phyloP scores from a whole-genome alignment of 2,797 vertebrate species.

The Lophius americanus region DNA sequence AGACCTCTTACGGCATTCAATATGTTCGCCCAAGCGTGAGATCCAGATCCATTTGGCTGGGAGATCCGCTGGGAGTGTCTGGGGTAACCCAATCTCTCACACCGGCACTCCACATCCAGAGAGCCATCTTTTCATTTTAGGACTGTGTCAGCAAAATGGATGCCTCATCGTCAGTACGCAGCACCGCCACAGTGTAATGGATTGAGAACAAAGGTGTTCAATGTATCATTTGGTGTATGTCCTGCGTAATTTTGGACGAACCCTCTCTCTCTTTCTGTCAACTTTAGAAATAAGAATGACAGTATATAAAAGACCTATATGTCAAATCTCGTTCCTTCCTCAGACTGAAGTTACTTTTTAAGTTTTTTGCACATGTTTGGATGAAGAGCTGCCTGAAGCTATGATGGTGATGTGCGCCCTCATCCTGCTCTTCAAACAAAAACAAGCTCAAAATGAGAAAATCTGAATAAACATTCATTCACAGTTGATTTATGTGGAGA shows the following conservation, averaged over 20 bases:
- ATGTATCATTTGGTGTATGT: constrained; percentile 23
- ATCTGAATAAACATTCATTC: constrained; percentile 13
- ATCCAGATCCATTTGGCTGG: constrained; percentile 83
- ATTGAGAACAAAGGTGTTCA: constrained; percentile 19
- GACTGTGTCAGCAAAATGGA: constrained; percentile 80
- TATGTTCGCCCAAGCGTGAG: constrained; percentile 82
- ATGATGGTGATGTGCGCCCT: constrained; percentile 37
- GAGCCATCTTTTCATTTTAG: constrained; percentile 77
- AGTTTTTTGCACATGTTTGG: constrained; percentile 17
- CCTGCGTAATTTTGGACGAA: constrained; percentile 7
- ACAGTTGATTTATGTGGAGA: background rate
- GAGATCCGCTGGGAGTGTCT: constrained; percentile 79
- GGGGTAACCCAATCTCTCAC: constrained; percentile 84
- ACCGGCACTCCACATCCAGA: constrained; percentile 72
- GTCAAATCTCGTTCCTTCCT: background rate
- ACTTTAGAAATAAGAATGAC: background rate
- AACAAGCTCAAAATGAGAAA: background rate
- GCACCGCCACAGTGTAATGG: constrained; percentile 34
- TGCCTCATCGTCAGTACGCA: constrained; percentile 36
- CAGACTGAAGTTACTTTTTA: constrained; percentile 20
- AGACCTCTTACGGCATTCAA: constrained; percentile 84
- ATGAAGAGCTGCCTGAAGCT: constrained; percentile 39
- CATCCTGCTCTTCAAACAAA: background rate
- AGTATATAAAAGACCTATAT: background rate
- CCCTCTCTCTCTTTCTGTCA: constrained; percentile 5